phyloP scores from a whole-genome alignment of 2,888 invertebrate species.

The Priocnemis perturbator region DNA sequence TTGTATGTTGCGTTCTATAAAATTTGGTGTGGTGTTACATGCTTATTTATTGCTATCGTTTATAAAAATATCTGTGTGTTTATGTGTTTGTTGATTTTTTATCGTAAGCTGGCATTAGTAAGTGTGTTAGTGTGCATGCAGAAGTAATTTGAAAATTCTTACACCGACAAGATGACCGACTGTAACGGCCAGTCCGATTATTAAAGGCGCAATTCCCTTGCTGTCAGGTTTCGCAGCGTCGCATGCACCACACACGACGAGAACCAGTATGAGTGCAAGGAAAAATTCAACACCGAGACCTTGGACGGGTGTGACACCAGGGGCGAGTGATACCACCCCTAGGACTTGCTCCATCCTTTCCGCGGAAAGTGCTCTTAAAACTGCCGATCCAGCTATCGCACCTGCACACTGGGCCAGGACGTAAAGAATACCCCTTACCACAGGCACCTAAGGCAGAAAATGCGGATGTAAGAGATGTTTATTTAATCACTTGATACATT shows the following conservation, averaged over 20 bases:
- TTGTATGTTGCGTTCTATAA: too few species aligned
- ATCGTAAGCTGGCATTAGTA: too few species aligned
- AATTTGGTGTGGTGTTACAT: too few species aligned
- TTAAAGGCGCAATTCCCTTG: constrained; percentile 88
- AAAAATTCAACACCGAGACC: constrained; percentile 94
- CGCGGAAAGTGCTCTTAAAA: constrained; percentile 85
- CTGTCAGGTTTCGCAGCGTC: constrained; percentile 88
- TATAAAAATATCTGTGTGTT: too few species aligned
- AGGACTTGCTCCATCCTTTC: constrained; percentile 78
- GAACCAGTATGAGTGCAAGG: constrained; percentile 90
- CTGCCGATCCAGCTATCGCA: constrained; percentile 86
- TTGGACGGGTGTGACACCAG: constrained; percentile 82
- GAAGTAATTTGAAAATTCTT: constrained; percentile 70
- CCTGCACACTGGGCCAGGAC: constrained; percentile 89
- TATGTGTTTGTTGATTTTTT: background rate
- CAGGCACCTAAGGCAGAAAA: constrained; percentile 76
- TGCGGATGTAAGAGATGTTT: too few species aligned
- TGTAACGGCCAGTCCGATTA: constrained; percentile 91
- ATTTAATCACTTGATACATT: too few species aligned
- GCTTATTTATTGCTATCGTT: too few species aligned
- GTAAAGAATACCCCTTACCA: constrained; percentile 86
- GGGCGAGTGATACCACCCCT: constrained; percentile 83
- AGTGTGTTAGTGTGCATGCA: background rate
- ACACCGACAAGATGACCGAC: constrained; percentile 91
- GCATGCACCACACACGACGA: constrained; percentile 93